phyloP scores from a whole-genome alignment of 2,113 vertebrate genomes.

The Tylochromis polylepis region DNA sequence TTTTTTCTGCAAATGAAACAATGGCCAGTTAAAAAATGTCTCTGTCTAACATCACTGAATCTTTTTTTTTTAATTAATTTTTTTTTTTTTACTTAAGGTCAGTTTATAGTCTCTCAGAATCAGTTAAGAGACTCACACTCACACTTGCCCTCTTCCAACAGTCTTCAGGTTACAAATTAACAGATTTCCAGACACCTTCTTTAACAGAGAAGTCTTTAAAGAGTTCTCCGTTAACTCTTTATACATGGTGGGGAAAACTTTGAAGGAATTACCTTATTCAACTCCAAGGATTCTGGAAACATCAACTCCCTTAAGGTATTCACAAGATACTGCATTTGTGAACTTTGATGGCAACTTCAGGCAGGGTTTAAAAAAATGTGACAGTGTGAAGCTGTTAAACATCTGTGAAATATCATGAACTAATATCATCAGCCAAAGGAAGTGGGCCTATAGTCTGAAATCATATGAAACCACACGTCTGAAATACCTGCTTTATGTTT shows the following conservation, averaged over 20 bases:
- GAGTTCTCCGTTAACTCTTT: neutral
- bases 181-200: neutral
- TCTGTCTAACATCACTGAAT: neutral
- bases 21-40: neutral
- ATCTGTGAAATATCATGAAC: neutral
- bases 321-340: neutral
- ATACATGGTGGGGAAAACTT: neutral
- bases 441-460: neutral
- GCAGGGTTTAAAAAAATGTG: neutral
- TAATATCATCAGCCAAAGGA: neutral
- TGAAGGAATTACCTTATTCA: neutral
- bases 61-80: neutral
- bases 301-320: neutral
- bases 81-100: neutral
- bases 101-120: neutral
- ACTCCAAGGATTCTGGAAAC: neutral
- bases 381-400: neutral
- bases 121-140: neutral
- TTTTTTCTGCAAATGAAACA: neutral
- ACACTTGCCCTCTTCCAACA: neutral
- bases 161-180: neutral
- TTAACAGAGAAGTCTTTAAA: too few species aligned
- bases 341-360: neutral
- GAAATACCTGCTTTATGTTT: neutral
- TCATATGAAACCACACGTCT: neutral